These are phyloP conservation scores for Xenopus laevis DNA, from an alignment of 2,113 vertebrate genomes.

Conservation along the genomic window DNA sequence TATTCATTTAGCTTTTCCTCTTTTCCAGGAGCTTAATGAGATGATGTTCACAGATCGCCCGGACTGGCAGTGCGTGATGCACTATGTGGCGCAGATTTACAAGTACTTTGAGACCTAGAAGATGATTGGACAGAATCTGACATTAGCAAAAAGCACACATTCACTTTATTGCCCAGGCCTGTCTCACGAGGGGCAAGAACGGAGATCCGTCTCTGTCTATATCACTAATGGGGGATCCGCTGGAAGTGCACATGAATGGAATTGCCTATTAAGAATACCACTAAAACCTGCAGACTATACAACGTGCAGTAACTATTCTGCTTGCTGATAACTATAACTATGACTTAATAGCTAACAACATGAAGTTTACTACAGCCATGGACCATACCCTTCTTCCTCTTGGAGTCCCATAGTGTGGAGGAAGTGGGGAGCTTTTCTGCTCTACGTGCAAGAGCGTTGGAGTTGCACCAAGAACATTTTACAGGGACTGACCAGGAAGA, in stretches of 20 bases:
- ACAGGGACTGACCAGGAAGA: no score
- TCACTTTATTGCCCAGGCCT: slow-evolving; percentile 55
- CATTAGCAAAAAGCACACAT: slow-evolving; percentile 55
- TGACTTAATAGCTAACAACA: no score
- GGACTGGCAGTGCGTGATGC: slow-evolving; percentile 97
- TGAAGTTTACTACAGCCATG: no score
- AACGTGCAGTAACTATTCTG: background rate
- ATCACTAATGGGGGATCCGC: background rate
- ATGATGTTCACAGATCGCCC: slow-evolving; percentile 90
- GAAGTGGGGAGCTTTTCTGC: no score
- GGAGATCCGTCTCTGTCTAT: background rate
- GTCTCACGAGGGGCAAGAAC: background rate
- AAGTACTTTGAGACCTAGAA: slow-evolving; percentile 89
- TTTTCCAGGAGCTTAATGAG: slow-evolving; percentile 84
- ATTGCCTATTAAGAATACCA: background rate
- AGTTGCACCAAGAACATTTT: no score
- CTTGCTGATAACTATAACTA: background rate
- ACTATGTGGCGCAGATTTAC: slow-evolving; percentile 94
- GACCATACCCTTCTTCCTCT: no score
- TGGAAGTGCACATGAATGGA: background rate
- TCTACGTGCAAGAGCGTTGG: no score
- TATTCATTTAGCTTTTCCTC: background rate
- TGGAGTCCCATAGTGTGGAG: no score
- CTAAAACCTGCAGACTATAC: background rate
- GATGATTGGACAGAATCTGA: slow-evolving; percentile 45